Conservation (phyloP, 2,797 vertebrate genomes). For the Eurystomus glaucurus region DNA sequence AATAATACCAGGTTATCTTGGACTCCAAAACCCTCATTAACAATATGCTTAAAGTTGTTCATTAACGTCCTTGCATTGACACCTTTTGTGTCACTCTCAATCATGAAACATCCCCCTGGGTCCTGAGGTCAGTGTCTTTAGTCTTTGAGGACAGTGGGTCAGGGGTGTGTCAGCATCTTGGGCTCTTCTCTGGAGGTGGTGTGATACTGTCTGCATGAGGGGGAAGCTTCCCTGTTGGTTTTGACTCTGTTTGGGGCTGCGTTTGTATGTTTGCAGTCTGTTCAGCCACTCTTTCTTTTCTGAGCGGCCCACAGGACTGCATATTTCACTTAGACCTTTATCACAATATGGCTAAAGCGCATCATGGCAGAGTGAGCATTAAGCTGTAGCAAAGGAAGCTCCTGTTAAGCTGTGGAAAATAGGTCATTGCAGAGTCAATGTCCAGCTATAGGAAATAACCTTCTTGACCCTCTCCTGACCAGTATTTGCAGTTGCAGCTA, state of each 20-base stretch:
- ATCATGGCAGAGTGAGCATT: background rate
- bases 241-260: fast-evolving
- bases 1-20: background rate
- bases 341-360: background rate
- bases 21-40: background rate
- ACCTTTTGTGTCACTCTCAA: background rate
- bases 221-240: background rate
- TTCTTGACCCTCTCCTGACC: background rate
- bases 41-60: background rate
- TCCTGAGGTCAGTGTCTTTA: background rate
- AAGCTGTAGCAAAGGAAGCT: background rate
- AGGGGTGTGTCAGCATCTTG: background rate
- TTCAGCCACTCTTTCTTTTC: background rate
- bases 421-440: background rate
- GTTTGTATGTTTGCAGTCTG: background rate
- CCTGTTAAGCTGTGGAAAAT: background rate
- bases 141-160: background rate
- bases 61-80: background rate
- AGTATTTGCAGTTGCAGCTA: background rate
- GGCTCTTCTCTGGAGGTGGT: background rate
- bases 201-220: background rate
- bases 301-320: background rate
- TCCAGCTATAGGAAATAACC: background rate
- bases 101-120: fast-evolving
- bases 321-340: background rate